These are phyloP conservation scores for Tiliacea aurago DNA, from an alignment of 2,888 invertebrate genomes.

Conservation along the genomic window DNA sequence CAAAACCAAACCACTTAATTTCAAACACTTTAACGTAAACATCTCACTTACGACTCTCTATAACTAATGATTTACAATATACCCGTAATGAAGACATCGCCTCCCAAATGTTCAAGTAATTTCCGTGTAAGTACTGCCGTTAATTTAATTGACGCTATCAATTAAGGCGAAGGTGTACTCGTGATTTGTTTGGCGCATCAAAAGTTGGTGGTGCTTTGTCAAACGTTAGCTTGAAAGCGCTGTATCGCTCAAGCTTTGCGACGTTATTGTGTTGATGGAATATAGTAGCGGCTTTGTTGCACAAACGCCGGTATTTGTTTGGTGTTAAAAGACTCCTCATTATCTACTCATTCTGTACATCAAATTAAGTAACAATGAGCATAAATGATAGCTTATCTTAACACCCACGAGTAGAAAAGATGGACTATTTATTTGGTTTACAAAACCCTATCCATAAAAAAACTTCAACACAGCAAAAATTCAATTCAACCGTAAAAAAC, in stretches of 20 bases:
- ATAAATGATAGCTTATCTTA: too few species aligned
- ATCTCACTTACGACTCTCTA: constrained; percentile 43
- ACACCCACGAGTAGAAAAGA: too few species aligned
- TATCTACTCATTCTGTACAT: background rate
- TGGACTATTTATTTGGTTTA: background rate
- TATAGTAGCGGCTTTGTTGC: background rate
- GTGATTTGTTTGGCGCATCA: constrained; percentile 59
- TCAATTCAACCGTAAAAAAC: background rate
- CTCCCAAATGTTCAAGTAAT: constrained; percentile 72
- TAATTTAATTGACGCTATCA: constrained; percentile 73
- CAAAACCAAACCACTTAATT: constrained; percentile 5
- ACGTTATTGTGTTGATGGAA: constrained; percentile 5
- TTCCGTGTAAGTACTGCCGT: constrained; percentile 73
- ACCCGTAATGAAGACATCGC: constrained; percentile 70
- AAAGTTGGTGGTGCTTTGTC: constrained; percentile 47
- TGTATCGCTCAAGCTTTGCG: constrained; percentile 44
- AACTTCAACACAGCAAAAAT: background rate
- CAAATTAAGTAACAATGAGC: background rate
- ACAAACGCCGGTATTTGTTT: background rate
- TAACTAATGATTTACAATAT: constrained; percentile 71
- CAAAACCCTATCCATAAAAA: background rate
- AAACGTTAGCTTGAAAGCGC: constrained; percentile 20
- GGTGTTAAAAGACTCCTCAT: background rate
- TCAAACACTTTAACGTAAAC: constrained; percentile 8
- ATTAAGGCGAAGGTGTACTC: constrained; percentile 64